Conservation (phyloP, 1,140 invertebrate species). For the Mya arenaria region DNA sequence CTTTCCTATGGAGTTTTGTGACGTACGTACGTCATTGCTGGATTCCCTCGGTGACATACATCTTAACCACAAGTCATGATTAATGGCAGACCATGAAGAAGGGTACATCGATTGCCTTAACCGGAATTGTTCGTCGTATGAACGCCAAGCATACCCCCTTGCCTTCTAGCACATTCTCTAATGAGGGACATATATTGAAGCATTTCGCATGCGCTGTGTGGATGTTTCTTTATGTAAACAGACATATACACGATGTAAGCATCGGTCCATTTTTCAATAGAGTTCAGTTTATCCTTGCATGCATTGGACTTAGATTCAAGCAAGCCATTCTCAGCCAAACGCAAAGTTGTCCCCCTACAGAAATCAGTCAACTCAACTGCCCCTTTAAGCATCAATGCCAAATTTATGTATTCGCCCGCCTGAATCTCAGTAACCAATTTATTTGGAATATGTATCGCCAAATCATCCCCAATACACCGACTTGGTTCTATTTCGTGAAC, state of each 20-base stretch:
- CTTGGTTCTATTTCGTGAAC: too few species aligned
- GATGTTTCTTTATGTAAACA: not conserved
- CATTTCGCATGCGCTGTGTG: not conserved
- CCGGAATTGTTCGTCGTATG: slow-evolving; percentile 2
- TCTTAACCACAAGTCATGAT: not conserved
- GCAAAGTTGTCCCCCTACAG: not conserved
- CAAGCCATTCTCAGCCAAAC: not conserved
- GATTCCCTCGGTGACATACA: not conserved
- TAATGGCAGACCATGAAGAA: not conserved
- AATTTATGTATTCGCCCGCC: slow-evolving; percentile 9
- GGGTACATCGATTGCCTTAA: not conserved
- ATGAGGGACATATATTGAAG: not conserved
- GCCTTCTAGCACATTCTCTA: not conserved
- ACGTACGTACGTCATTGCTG: too few species aligned
- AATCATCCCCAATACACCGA: too few species aligned
- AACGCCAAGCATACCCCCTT: not conserved
- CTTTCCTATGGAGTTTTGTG: too few species aligned
- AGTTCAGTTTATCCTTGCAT: not conserved
- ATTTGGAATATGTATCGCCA: too few species aligned
- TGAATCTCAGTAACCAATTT: too few species aligned
- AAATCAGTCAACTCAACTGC: not conserved
- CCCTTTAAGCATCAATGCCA: not conserved
- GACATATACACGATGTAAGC: not conserved
- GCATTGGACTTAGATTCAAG: not conserved
- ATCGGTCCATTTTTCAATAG: slow-evolving; percentile 1